These are phyloP conservation scores for Shargacucullia verbasci DNA, from an alignment of 2,888 invertebrate species.

Conservation along the genomic window DNA sequence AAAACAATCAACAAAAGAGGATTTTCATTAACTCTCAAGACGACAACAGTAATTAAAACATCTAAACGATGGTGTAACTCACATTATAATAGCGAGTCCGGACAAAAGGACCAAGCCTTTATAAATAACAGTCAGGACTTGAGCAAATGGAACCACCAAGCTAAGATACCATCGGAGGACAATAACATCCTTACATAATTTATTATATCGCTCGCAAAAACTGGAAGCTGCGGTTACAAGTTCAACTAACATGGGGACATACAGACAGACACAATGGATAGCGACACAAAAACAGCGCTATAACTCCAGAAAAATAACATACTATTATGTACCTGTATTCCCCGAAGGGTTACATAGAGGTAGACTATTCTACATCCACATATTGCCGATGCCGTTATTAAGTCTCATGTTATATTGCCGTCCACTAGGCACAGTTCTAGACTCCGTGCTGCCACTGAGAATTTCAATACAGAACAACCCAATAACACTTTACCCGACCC, in stretches of 20 bases:
- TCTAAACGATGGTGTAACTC: constrained; percentile 50
- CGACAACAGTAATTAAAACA: constrained; percentile 53
- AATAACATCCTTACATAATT: constrained; percentile 82
- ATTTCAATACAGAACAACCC: no score
- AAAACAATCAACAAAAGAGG: constrained; percentile 39
- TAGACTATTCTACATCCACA: no score
- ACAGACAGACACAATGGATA: constrained; percentile 20
- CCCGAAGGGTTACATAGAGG: no score
- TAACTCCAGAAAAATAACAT: neutral
- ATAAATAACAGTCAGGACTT: constrained; percentile 69
- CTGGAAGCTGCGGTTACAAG: constrained; percentile 61
- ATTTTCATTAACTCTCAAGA: constrained; percentile 43
- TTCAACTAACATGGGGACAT: constrained; percentile 47
- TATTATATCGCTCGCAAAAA: constrained; percentile 81
- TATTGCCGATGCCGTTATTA: no score
- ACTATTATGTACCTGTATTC: no score
- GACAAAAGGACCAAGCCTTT: constrained; percentile 59
- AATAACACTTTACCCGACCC: no score
- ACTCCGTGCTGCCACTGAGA: no score
- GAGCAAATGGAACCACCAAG: constrained; percentile 69
- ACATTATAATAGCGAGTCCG: constrained; percentile 30
- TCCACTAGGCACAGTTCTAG: no score
- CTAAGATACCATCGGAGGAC: constrained; percentile 81
- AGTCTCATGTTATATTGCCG: no score
- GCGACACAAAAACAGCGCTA: neutral